Conservation (phyloP, 1,140 invertebrate species). For the Hyposmocoma kahamanoa region DNA sequence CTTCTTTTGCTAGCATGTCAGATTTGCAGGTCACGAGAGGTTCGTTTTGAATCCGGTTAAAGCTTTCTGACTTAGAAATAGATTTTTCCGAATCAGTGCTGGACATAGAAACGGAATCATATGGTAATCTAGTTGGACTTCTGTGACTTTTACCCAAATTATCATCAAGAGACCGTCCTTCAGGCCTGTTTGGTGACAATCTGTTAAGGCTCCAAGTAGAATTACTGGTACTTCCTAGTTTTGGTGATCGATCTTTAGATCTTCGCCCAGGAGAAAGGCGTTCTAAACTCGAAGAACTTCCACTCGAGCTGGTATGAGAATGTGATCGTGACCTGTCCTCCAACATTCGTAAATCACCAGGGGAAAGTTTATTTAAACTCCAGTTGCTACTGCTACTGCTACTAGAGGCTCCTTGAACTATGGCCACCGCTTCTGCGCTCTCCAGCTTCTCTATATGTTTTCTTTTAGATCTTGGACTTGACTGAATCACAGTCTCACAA, state of each 20-base stretch:
- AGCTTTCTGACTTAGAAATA: constrained; percentile 71
- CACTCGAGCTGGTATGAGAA: constrained; percentile 71
- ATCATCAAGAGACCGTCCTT: constrained; percentile 67
- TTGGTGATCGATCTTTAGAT: constrained; percentile 70
- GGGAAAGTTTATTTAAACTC: constrained; percentile 71
- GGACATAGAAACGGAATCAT: constrained; percentile 68
- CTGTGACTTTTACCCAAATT: constrained; percentile 59
- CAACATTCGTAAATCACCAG: constrained; percentile 72
- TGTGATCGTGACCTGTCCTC: constrained; percentile 71
- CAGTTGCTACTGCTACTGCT: constrained; percentile 71
- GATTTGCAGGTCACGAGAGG: constrained; percentile 69
- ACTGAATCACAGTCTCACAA: constrained; percentile 77
- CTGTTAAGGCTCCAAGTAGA: constrained; percentile 71
- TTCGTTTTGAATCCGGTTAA: constrained; percentile 67
- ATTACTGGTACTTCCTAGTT: constrained; percentile 68
- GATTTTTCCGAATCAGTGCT: constrained; percentile 72
- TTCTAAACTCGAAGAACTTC: constrained; percentile 70
- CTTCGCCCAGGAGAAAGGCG: constrained; percentile 65
- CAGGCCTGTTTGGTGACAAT: constrained; percentile 65
- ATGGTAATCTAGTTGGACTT: constrained; percentile 65
- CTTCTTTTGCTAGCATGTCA: constrained; percentile 66
- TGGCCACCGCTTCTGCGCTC: constrained; percentile 62
- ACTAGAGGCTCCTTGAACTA: constrained; percentile 66
- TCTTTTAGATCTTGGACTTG: constrained; percentile 72
- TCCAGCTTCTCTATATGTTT: constrained; percentile 68